Base-by-base conservation (phyloP, 2,797 vertebrate genomes). In the Momotus momota region DNA sequence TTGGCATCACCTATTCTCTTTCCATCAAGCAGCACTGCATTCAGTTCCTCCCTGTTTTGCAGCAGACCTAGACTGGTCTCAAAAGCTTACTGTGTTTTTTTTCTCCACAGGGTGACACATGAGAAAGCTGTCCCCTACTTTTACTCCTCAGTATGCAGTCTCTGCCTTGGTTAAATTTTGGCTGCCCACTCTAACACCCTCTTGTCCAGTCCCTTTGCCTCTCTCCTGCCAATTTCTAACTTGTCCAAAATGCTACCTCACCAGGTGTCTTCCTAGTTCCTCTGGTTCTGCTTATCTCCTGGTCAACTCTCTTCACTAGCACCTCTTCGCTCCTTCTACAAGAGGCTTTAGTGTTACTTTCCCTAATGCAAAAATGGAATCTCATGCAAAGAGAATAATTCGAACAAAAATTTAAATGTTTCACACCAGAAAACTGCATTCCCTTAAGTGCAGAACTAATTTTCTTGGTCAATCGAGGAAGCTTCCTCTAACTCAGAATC, bases 151-250 rank as follows among this genome's bases (percentile, higher is more conserved):
- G 1, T 21, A 17, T 83, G 31, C 16, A 75, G 13, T n/a, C 46
- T 90, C 51, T 69, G n/a, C 27, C 35, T 58, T 41, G 29, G 21
- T 45, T 79, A 72, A 71, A 78, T 71, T 89, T 86, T 14, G 69
- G 12, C 40, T 70, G 26, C 48, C 19, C 18, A 3, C 17, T 65
- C 31, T 49, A 61, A 57, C 1, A 10, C 8, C 0, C 0, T 69
- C 41, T 75, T 82, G 83, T 67, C 40, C 19, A 35, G 23, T 54
- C 7, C 26, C 23, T 83, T 71, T 90, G 38, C 49, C 3, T 54
- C 41, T 75, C 26, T 40, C 29, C 38, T 67, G 20, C 66, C 15
- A 57, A 31, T 13, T 75, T 78, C 48, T 46, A 58, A 54, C 45
- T 52, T 46, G 33, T 45, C 14, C 13, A 60, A 92, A 88, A 65